Evolutionary conservation across 2,888 invertebrate species (phyloP).

Genomic region (Lepidochitona cinerea): DNA sequence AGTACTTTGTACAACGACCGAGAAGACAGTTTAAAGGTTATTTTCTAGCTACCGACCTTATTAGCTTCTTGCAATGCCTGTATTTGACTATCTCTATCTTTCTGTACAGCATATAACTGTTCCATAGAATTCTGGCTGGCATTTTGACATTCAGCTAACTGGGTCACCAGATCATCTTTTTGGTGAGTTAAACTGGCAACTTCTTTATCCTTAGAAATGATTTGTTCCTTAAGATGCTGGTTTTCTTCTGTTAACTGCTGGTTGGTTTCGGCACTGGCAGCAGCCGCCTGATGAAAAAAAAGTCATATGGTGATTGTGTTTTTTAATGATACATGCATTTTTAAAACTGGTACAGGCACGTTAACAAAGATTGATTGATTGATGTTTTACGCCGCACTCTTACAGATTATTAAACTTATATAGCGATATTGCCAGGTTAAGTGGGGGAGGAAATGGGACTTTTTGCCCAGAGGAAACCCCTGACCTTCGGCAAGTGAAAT

Average conservation of each 20-base stretch:
- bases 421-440: too few relatives aligned
- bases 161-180: conserved; percentile 51
- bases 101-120: conserved; percentile 56
- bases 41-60: conserved; percentile 53
- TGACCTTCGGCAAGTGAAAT: too few relatives aligned
- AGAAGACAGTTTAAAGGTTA: too few relatives aligned
- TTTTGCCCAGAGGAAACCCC: too few relatives aligned
- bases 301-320: too few relatives aligned
- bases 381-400: too few relatives aligned
- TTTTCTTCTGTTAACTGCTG: conserved; percentile 58
- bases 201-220: conserved; percentile 44
- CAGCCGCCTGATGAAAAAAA: conserved; percentile 1
- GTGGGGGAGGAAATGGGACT: too few relatives aligned
- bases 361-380: too few relatives aligned
- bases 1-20: too few relatives aligned
- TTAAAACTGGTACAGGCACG: too few relatives aligned
- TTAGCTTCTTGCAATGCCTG: conserved; percentile 60
- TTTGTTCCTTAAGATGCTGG: conserved; percentile 42
- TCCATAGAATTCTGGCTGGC: conserved; percentile 50
- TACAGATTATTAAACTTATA: too few relatives aligned
- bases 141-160: conserved; percentile 59
- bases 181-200: conserved; percentile 39
- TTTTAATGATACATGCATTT: too few relatives aligned
- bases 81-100: conserved; percentile 61
- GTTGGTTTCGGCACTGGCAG: conserved; percentile 50